Base-by-base conservation (phyloP, 2,888 invertebrate species). In the Polyommatus iphigenia region DNA sequence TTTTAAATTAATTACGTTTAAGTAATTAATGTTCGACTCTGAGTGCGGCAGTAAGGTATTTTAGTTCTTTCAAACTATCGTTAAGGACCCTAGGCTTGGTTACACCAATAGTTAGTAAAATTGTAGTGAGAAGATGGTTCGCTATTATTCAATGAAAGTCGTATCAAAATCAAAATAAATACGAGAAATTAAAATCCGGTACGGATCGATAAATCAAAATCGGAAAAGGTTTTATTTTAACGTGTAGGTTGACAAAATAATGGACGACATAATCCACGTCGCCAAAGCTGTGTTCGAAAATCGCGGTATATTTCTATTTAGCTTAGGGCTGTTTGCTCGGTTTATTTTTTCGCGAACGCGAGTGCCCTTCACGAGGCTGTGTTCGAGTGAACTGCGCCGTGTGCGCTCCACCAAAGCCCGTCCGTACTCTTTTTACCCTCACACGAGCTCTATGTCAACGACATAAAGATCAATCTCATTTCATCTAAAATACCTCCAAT, bases 321-420 rank as follows among this genome's bases (percentile, higher is more conserved):
- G 86, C 86, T 87, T 84, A 85, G 84, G 85, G 86, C 84, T 86
- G 86, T 91, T 92, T 91, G 88, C 87, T 88, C 90, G 89, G 89
- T 90, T 91, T 91, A 90, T 91, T 91, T 91, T 91, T 87, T 90
- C 85, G 85, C 84, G 83, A 87, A 87, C 85, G 84, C 83, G 85
- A 90, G 89, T 82, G 88, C 89, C 85, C 89, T 91, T 85, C 85
- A 89, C 86, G 88, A 87, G 89, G 84, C 87, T 88, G 87, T 86
- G 86, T 85, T 88, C 86, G 85, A 88, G 89, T 85, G 87, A 87
- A 85, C 88, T 85, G 10, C 88, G 88, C 79, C 81, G 80, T 83
- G 82, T 80, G 81, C 82, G 80, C 82, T 82, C 84, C 82, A 83
- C 84, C 85, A 87, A 86, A 89, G 86, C 87, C 18, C 54, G 54